phyloP scores from a whole-genome alignment of 2,797 vertebrate species.

The Columba guinea region DNA sequence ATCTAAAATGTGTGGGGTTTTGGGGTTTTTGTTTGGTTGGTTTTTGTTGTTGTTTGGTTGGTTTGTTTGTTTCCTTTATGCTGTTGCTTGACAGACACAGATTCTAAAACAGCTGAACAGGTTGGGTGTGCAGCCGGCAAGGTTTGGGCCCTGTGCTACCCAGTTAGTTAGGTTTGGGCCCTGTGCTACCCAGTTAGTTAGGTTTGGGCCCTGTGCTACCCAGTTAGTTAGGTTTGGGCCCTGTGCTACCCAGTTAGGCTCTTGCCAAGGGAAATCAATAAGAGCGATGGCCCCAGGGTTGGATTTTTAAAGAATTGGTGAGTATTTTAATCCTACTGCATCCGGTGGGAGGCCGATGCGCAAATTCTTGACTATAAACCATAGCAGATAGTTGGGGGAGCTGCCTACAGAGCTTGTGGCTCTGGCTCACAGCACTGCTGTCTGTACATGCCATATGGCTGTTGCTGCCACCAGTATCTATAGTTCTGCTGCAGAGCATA shows the following conservation, averaged over 20 bases:
- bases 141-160: no score
- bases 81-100: not conserved
- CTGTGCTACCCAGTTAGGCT: not conserved
- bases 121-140: no score
- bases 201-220: not conserved
- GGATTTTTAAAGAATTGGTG: not conserved
- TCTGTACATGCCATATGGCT: not conserved
- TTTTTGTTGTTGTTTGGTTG: no score
- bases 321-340: not conserved
- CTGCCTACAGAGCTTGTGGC: not conserved
- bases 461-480: not conserved
- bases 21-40: no score
- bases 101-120: not conserved
- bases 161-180: no score
- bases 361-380: not conserved
- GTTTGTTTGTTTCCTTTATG: accelerated
- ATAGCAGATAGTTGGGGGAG: not conserved
- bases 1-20: not conserved
- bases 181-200: no score
- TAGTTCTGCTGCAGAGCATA: not conserved
- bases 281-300: not conserved
- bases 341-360: not conserved
- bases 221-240: not conserved
- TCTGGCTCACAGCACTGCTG: accelerated
- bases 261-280: not conserved